A percentile compares a stretch with the other conserved stretches of the same genome.
Conservation (phyloP, 2,113 vertebrate genomes). For the Fregata magnificens region DNA sequence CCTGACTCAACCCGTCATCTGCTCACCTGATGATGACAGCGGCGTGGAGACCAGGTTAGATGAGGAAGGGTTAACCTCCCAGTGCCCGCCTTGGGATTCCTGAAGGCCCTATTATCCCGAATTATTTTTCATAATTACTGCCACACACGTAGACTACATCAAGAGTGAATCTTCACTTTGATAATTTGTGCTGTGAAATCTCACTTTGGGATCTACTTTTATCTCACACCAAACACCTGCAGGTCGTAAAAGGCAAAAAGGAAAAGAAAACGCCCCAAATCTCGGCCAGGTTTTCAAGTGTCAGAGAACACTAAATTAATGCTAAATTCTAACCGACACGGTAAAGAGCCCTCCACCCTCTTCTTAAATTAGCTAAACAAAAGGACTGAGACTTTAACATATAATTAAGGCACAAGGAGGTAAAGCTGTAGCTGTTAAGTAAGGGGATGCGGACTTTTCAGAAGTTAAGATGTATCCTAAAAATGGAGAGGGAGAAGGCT, state of each 20-base stretch:
- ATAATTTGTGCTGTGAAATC: slow-evolving; percentile 75
- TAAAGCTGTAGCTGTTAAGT: slow-evolving; percentile 9
- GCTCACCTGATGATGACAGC: slow-evolving; percentile 30
- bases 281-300: slow-evolving; percentile 57
- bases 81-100: slow-evolving; percentile 61
- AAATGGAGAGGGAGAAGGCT: neutral
- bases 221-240: slow-evolving; percentile 79
- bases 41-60: neutral
- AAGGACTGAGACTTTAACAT: slow-evolving; percentile 15
- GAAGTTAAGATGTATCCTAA: neutral
- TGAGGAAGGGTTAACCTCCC: slow-evolving; percentile 65
- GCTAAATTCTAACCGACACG: slow-evolving; percentile 39
- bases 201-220: slow-evolving; percentile 76
- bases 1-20: neutral
- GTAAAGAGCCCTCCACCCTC: slow-evolving; percentile 32
- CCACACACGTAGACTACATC: slow-evolving; percentile 81
- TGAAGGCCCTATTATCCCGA: slow-evolving; percentile 72
- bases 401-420: slow-evolving; percentile 44
- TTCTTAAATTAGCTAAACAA: slow-evolving; percentile 60
- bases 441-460: neutral
- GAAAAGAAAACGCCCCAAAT: slow-evolving; percentile 56
- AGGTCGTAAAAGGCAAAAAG: slow-evolving; percentile 70
- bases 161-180: slow-evolving; percentile 78
- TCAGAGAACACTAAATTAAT: slow-evolving; percentile 60
- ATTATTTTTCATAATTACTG: slow-evolving; percentile 76